phyloP scores from a whole-genome alignment of 92 coral and sea anemone species.

The Montipora capitata region DNA sequence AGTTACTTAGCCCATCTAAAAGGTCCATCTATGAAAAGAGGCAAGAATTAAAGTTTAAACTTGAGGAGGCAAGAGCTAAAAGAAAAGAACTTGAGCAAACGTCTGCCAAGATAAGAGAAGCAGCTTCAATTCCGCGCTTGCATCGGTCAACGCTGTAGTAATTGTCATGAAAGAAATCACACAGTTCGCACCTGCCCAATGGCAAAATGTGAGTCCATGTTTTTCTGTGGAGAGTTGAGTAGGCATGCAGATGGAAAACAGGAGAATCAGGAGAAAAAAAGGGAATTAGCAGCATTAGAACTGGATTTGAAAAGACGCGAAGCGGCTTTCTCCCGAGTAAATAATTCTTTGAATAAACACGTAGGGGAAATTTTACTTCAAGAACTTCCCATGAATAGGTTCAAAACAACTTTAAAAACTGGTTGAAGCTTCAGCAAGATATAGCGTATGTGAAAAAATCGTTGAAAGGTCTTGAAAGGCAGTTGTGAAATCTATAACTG shows the following conservation, averaged over 20 bases:
- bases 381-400: constrained; percentile 38
- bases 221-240: constrained; percentile 58
- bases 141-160: constrained; percentile 45
- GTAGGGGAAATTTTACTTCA: constrained; percentile 39
- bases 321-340: constrained; percentile 31
- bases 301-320: constrained; percentile 34
- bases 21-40: background rate
- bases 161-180: constrained; percentile 61
- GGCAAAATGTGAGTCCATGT: constrained; percentile 45
- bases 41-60: background rate
- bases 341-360: constrained; percentile 34
- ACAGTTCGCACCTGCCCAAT: constrained; percentile 49
- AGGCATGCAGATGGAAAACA: constrained; percentile 60
- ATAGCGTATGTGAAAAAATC: constrained; percentile 50
- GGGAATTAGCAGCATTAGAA: constrained; percentile 45
- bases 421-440: constrained; percentile 69
- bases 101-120: background rate
- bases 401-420: constrained; percentile 44
- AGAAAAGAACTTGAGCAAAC: background rate
- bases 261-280: constrained; percentile 42
- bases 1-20: background rate
- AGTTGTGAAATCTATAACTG: constrained; percentile 38
- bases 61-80: background rate
- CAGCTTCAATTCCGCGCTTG: background rate
- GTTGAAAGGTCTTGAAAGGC: constrained; percentile 35